These are phyloP conservation scores for Raillietiella orientalis DNA, from an alignment of 2,888 invertebrate genomes.

Conservation along the genomic window DNA sequence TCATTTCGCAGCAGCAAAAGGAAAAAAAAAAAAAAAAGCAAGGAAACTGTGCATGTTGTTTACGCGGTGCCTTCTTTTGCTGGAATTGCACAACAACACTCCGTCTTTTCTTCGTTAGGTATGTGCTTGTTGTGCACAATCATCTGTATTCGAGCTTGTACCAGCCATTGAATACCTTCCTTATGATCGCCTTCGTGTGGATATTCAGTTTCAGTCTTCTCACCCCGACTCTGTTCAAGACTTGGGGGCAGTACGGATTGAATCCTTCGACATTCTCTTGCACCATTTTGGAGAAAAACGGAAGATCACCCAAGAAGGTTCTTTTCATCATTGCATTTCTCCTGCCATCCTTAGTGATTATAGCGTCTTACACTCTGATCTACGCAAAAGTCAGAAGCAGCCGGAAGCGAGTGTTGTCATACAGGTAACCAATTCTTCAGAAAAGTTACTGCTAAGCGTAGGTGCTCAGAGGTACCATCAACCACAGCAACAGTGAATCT, in stretches of 20 bases:
- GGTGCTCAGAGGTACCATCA: too few species aligned
- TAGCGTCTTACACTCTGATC: conserved; percentile 52
- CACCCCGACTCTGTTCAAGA: conserved; percentile 39
- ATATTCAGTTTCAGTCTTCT: conserved; percentile 28
- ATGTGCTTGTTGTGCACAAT: conserved; percentile 48
- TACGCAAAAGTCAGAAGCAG: conserved; percentile 40
- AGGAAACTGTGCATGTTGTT: too few species aligned
- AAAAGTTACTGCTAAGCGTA: too few species aligned
- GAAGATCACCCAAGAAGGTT: conserved; percentile 19
- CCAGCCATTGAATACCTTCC: conserved; percentile 29
- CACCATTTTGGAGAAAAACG: conserved; percentile 26
- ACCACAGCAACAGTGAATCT: too few species aligned
- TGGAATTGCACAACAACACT: too few species aligned
- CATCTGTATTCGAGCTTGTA: conserved; percentile 44
- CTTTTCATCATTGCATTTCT: conserved; percentile 50
- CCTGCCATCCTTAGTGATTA: conserved; percentile 50
- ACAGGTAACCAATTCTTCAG: too few species aligned
- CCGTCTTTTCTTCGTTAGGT: conserved; percentile 12
- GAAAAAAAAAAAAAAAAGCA: too few species aligned
- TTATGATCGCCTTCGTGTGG: conserved; percentile 52
- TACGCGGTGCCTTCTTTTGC: too few species aligned
- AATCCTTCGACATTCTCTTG: conserved; percentile 53
- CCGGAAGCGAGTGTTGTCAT: too few species aligned
- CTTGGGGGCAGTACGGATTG: conserved; percentile 55
- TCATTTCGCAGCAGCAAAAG: too few species aligned